phyloP scores from a whole-genome alignment of 2,797 vertebrate genomes.

The Spinibarbus caldwelli region DNA sequence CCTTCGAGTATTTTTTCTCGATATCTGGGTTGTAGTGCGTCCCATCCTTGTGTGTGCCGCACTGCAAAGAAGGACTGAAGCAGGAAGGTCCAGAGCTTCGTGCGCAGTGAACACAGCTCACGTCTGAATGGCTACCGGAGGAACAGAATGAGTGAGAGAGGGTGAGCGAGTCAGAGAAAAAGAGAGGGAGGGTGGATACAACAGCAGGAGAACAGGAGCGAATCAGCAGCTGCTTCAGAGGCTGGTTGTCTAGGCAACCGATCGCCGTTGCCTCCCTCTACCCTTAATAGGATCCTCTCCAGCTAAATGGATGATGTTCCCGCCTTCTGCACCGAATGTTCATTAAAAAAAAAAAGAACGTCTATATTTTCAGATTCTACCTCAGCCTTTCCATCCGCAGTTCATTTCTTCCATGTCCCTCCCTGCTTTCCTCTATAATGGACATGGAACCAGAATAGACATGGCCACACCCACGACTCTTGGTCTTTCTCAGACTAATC shows the following conservation, averaged over 20 bases:
- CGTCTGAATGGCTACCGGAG: conserved; percentile 84
- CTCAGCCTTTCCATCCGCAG: conserved; percentile 38
- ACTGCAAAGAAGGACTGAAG: conserved; percentile 92
- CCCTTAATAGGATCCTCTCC: conserved; percentile 66
- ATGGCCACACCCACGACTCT: conserved; percentile 67
- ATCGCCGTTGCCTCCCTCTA: conserved; percentile 82
- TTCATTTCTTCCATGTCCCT: conserved; percentile 24
- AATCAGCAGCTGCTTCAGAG: conserved; percentile 98
- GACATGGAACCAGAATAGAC: conserved; percentile 66
- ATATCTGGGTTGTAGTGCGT: conserved; percentile 83
- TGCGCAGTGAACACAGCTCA: conserved; percentile 88
- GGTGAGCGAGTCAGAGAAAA: conserved; percentile 22
- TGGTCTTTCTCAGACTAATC: conserved; percentile 70
- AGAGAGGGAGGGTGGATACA: conserved; percentile 42
- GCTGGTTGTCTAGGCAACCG: conserved; percentile 96
- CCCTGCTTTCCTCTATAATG: conserved; percentile 41
- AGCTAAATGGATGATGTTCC: conserved; percentile 78
- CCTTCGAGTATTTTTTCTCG: conserved; percentile 90
- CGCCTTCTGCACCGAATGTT: conserved; percentile 70
- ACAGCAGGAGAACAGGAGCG: conserved; percentile 74
- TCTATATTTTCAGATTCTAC: not conserved
- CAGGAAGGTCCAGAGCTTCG: conserved; percentile 93
- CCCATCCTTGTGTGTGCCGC: conserved; percentile 94
- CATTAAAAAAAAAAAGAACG: conserved; percentile 62
- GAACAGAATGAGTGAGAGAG: conserved; percentile 39